These are phyloP conservation scores for Euclidia mi DNA, from an alignment of 2,888 invertebrate genomes.

Conservation along the genomic window DNA sequence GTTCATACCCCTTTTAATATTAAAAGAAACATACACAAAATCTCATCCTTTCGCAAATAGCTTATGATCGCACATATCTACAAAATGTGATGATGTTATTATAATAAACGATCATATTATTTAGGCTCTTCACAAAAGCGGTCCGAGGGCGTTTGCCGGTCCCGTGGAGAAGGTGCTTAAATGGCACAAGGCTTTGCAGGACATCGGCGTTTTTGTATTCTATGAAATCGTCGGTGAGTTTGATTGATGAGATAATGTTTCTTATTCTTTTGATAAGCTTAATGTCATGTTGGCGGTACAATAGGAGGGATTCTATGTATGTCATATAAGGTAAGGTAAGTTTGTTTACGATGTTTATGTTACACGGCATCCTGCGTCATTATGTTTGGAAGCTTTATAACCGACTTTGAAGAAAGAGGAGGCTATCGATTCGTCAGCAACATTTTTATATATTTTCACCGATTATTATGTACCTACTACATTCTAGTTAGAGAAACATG, in stretches of 20 bases:
- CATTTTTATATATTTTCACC: no score
- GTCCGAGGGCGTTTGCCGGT: constrained; percentile 84
- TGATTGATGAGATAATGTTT: constrained; percentile 43
- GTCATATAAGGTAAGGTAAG: not conserved
- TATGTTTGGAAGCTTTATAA: no score
- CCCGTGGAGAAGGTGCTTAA: constrained; percentile 88
- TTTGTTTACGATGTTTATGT: not conserved
- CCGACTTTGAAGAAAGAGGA: no score
- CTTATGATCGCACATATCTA: constrained; percentile 44
- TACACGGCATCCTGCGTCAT: no score
- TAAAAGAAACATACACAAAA: constrained; percentile 12
- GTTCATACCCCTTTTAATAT: no score
- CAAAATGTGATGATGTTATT: constrained; percentile 50
- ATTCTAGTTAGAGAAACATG: no score
- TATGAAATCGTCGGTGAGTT: constrained; percentile 89
- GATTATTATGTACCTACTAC: no score
- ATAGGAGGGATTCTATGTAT: constrained; percentile 11
- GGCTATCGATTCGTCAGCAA: no score
- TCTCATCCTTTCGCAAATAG: constrained; percentile 36
- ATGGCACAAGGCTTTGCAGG: constrained; percentile 87
- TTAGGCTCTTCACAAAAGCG: constrained; percentile 79
- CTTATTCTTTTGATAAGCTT: constrained; percentile 33
- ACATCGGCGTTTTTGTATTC: constrained; percentile 79
- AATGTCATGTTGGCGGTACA: constrained; percentile 14
- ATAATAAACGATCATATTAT: constrained; percentile 51